Evolutionary conservation across 2,888 invertebrate species (phyloP), one percentile per base, ranked within the genome.

Genomic region (Ichneumoninae sp.): DNA sequence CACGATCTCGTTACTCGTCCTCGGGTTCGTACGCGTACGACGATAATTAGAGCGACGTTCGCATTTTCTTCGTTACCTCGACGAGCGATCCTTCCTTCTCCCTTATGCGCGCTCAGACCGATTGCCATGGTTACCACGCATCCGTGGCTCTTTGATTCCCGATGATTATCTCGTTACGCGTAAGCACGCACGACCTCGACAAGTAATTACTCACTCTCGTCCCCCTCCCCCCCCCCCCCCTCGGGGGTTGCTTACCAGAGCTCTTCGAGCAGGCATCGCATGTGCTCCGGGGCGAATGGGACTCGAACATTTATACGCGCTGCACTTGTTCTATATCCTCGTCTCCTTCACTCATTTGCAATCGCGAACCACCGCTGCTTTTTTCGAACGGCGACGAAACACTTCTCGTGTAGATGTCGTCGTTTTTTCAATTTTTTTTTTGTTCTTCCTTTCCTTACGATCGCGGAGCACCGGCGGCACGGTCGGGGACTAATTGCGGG

Each of bases 401-500:
- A 52, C 73, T 36, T 69, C 30, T 63, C 30, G n/a, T 73, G 8
- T 40, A 10, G 40, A 22, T 73, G 6, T 60, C 33, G 33, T 33
- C 7, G 19, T 50, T 54, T 78, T 75, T 65, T 60, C 30, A 68
- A 52, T 63, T n/a, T 16, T 63, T 36, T 10, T 40, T 40, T 26
- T 60, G 47, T 40, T 33, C 50, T 36, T 36, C 57, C 63, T 50
- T 74, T 10, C 74, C 47, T 79, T 80, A 79, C 88, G 83, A 85
- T 85, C 86, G 87, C 85, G 85, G 85, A 57, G 60, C 70, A 66
- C 47, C 13, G 50, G 52, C 19, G 47, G 54, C 71, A 54, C 68
- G 57, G 57, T 85, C 85, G 86, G 81, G 88, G 88, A 89, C 90
- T 91, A 92, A 91, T 91, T 91, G 91, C 91, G 88, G 91, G 90